Base-by-base conservation (phyloP, 2,113 vertebrate species). In the Pimephales promelas region DNA sequence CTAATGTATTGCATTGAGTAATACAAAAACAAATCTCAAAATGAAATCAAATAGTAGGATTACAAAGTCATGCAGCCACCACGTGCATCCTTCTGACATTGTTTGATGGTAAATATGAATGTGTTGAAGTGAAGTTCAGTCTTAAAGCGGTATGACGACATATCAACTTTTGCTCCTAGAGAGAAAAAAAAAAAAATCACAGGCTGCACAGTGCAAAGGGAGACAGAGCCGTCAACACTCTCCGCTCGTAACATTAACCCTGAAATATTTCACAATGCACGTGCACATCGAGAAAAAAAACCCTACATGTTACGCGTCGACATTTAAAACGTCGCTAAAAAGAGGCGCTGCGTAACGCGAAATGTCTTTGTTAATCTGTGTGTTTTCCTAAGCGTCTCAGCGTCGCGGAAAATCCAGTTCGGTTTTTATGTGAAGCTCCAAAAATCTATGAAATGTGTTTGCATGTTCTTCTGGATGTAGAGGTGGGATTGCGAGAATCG, bases 391-490 rank as follows among this genome's bases (percentile, higher is more conserved):
- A 40, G 40, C 85, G 83, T 86, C 80, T 61, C 78, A 84, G 43
- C 85, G 31, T 77, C 75, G 85, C 87, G 22, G 28, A 13, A 90
- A 96, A 87, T 97, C 96, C 96, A 96, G 88, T 96, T 95, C 96
- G 95, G 94, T 94, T 97, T 97, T 97, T 97, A 92, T 92, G 88
- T 88, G 89, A 92, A 92, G 95, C 96, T 95, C 94, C 95, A 94
- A 94, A 95, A 95, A 95, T 95, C 93, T 92, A 94, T 95, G 95
- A 95, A 94, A 94, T 94, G 95, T 94, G 95, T 93, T 95, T 94
- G 94, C 93, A 94, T 94, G 95, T 95, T 93, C 94, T 94, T 94
- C 93, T 95, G 95, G 95, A 95, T 95, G 96, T 95, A 97, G 96
- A 97, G 95, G 96, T 95, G 95, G 95, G 94, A 95, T 94, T 89